Base-by-base conservation (phyloP, 2,113 vertebrate species). In the Xiphophorus couchianus region DNA sequence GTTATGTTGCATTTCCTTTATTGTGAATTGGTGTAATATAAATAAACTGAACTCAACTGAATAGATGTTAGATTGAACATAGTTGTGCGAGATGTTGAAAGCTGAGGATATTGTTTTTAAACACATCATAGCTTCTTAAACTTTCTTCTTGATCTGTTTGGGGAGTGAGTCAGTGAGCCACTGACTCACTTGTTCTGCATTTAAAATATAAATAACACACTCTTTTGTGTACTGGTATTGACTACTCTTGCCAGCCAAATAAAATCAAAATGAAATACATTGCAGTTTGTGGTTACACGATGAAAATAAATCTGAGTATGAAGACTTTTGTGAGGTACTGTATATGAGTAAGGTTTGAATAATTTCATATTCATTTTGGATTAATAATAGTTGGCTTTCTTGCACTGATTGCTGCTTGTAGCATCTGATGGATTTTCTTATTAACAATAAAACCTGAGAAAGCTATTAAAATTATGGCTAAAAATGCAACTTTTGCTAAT, bases 371-470 rank as follows among this genome's bases (percentile, higher is more conserved):
- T 27, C 65, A 31, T 64, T 54, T 33, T 51, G 2, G 29, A 71
- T 58, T 74, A 42, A 44, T 2, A 0, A 19, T n/a, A 37, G 62
- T 48, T 5, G 27, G 73, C 73, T 76, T 58, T 70, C 69, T 48
- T 54, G 42, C 60, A 62, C 33, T 29, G 12, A 25, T 19, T 19
- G 35, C 44, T 70, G 62, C 66, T 54, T 33, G 61, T 61, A 27
- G 48, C 61, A 25, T 30, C n/a, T 42, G 44, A 19, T 48, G 4
- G 14, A 19, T 48, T 19, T 17, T 48, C 5, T 19, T 17, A 17
- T 17, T 48, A 19, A 48, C 44, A 15, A 14, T 14, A 48, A 48
- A 19, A 48, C 14, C 44, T 48, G 54, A 42, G 27, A 71, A 42
- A 48, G 72, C 28, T 58, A 8, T n/a, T n/a, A 8, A 25, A n/a